phyloP scores from a whole-genome alignment of 2,888 invertebrate genomes.

The Zelleria hepariella region DNA sequence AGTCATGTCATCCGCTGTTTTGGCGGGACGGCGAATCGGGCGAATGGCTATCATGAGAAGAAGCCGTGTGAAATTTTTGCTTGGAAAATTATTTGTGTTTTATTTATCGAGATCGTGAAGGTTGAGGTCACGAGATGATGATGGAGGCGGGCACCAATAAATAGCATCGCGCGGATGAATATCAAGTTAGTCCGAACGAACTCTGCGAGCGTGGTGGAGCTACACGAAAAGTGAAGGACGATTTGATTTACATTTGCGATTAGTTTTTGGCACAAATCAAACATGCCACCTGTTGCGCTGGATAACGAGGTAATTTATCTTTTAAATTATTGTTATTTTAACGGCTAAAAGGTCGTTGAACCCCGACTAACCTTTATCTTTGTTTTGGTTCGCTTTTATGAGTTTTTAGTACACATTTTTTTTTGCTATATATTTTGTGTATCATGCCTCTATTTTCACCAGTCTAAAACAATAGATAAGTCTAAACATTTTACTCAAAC shows the following conservation, averaged over 20 bases:
- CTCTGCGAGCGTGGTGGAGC: constrained; percentile 27
- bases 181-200: constrained; percentile 49
- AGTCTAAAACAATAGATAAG: too few species aligned
- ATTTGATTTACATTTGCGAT: constrained; percentile 4
- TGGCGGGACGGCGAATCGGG: background rate
- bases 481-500: too few species aligned
- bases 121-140: constrained; percentile 26
- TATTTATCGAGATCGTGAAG: constrained; percentile 38
- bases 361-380: background rate
- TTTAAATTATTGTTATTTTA: background rate
- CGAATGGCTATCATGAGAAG: background rate
- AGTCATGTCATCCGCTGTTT: background rate
- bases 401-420: too few species aligned
- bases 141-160: constrained; percentile 30
- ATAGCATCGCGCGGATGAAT: constrained; percentile 33
- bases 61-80: background rate
- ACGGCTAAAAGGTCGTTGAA: background rate
- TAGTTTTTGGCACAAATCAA: too few species aligned
- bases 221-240: background rate
- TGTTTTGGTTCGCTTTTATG: background rate
- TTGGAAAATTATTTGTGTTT: background rate
- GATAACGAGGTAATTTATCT: constrained; percentile 43
- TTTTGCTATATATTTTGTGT: too few species aligned
- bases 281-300: constrained; percentile 61
- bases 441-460: too few species aligned